A percentile compares a stretch with the other conserved stretches of the same genome.
Evolutionary conservation across 2,888 invertebrate genomes (phyloP).

Genomic region (Trachelus tabidus): DNA sequence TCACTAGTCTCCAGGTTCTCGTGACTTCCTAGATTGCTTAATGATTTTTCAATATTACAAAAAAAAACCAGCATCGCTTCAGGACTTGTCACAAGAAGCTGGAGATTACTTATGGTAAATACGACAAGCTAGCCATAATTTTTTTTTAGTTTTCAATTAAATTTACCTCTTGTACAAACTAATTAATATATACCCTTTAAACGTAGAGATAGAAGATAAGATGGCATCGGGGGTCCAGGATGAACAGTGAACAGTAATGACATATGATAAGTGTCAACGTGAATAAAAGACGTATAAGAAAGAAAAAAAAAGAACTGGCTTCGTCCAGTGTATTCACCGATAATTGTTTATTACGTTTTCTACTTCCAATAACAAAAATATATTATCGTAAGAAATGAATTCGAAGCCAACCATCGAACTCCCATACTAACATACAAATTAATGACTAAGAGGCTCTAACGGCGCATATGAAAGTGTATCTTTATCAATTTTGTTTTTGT

Average conservation of each 20-base stretch:
- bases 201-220: not conserved
- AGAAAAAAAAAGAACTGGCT: not conserved
- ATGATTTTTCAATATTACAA: not conserved
- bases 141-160: not conserved
- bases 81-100: not conserved
- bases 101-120: not conserved
- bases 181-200: not conserved
- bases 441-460: conserved; percentile 6
- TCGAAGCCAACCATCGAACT: conserved; percentile 42
- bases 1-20: not conserved
- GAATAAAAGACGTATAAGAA: not conserved
- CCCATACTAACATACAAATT: conserved; percentile 3
- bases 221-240: not conserved
- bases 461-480: not conserved
- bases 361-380: conserved; percentile 58
- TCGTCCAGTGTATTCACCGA: not conserved
- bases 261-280: not conserved
- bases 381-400: conserved; percentile 54
- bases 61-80: not conserved
- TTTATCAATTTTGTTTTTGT: not conserved
- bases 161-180: not conserved
- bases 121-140: not conserved
- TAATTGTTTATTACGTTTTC: conserved; percentile 43
- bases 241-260: not conserved
- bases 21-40: not conserved